Evolutionary conservation across 2,797 vertebrate species (phyloP), one percentile per base, ranked within the genome.

Genomic region (Sebastes diaconus): DNA sequence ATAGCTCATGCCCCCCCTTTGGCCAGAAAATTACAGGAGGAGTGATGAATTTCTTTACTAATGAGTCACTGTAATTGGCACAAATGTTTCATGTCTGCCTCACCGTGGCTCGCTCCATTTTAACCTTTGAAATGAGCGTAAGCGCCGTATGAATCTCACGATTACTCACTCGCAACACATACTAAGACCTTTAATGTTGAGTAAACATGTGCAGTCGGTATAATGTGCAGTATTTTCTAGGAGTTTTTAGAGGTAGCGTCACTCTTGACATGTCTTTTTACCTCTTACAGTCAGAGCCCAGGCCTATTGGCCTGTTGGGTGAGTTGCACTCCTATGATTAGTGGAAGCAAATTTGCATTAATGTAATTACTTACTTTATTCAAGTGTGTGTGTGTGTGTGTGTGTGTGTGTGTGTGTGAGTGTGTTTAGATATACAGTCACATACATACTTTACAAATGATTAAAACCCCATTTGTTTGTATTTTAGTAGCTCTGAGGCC

Each of bases 21-120:
- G 79, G 84, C 76, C 74, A 82, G 85, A 92, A 87, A 87, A 91
- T 89, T 92, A 92, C 83, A 91, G 77, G 63, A 75, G 75, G 75
- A 82, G 75, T 92, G 91, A 94, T 93, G 83, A 85, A 94, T 95
- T 94, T 86, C 81, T 89, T 84, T 69, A 68, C 80, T 92, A 93
- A 93, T 92, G 88, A 93, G 86, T 92, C 89, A 88, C 77, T 93
- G 83, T 90, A 93, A 91, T 84, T 84, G 86, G 77, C 81, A 83
- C 58, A 42, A 84, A 91, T 80, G 83, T 76, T 86, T 85, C 58
- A 85, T 85, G 86, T 83, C 78, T 76, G 82, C 82, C 54, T 85
- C 73, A 71, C 77, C 75, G 34, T 74, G 58, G 36, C 66, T 85
- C 4, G 6, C 32, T 71, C 54, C 34, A 18, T 57, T 79, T 78